Conservation (phyloP, 2,113 vertebrate species). For the Tragelaphus buxtoni region DNA sequence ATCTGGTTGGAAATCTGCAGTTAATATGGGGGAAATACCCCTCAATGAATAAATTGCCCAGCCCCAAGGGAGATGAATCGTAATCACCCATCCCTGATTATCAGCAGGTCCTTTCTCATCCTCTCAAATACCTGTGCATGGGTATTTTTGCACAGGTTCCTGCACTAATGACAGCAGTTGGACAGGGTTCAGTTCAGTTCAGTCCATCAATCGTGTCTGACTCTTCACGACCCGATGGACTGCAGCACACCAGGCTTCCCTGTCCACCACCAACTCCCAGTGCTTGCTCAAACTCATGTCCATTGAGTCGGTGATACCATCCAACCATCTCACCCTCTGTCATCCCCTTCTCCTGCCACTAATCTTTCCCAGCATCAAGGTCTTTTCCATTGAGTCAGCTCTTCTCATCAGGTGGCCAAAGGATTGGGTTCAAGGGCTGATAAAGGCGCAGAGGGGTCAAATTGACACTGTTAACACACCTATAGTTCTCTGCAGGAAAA, state of each 20-base stretch:
- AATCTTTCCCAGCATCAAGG: not conserved
- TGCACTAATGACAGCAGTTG: not conserved
- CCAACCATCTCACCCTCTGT: not conserved
- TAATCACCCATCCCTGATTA: not conserved
- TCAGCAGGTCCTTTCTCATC: not conserved
- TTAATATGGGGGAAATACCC: not conserved
- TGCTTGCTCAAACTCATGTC: not conserved
- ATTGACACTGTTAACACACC: not conserved
- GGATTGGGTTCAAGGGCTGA: not conserved
- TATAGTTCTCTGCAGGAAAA: not conserved
- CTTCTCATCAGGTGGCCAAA: not conserved
- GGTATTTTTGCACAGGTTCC: not conserved
- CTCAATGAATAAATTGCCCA: not conserved
- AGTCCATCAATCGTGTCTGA: rapidly evolving
- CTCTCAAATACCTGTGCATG: not conserved
- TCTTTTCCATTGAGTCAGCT: not conserved
- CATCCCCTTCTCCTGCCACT: not conserved
- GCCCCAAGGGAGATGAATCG: not conserved
- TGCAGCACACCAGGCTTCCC: not conserved
- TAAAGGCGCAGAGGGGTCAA: not conserved
- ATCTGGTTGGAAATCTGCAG: not conserved
- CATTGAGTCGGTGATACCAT: not conserved
- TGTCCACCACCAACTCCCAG: not conserved
- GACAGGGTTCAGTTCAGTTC: not conserved
- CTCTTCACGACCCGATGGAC: not conserved